Evolutionary conservation across 37 sponge, comb jelly and placozoan genomes (phyloP).

Genomic region (Diacarnus erythraeanus): DNA sequence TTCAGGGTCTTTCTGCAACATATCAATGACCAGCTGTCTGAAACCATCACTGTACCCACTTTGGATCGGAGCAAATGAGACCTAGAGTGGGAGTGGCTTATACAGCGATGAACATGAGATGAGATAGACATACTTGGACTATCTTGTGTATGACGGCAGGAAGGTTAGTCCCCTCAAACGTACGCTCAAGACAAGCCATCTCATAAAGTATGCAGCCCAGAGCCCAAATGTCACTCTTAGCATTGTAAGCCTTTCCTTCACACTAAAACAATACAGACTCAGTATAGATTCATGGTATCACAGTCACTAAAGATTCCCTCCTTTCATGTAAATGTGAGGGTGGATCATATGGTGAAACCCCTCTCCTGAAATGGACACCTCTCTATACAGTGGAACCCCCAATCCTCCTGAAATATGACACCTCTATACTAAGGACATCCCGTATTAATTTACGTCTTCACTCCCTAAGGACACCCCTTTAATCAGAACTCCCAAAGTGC

Average conservation of each 20-base stretch:
- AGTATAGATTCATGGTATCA: no score
- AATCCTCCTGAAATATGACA: no score
- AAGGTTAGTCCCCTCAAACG: constrained; percentile 95
- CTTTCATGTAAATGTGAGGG: no score
- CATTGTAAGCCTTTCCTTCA: constrained; percentile 90
- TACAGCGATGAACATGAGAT: neutral
- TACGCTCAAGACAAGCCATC: constrained; percentile 78
- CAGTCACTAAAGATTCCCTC: no score
- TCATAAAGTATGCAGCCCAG: constrained; percentile 72
- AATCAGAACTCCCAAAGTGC: no score
- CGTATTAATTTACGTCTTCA: neutral
- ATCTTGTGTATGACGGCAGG: constrained; percentile 96
- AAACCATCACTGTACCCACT: constrained; percentile 77
- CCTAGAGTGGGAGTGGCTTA: constrained; percentile 19
- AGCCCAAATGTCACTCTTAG: constrained; percentile 79
- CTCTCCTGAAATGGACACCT: no score
- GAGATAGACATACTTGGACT: constrained; percentile 85
- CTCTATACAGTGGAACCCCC: no score
- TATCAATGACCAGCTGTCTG: constrained; percentile 68
- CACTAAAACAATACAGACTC: no score
- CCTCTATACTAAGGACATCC: no score
- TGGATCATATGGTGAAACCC: no score
- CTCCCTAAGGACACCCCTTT: no score
- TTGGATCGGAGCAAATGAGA: constrained; percentile 65
- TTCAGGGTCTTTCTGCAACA: constrained; percentile 78